phyloP scores from a whole-genome alignment of 2,113 vertebrate genomes.

The Chelonoidis abingdonii region DNA sequence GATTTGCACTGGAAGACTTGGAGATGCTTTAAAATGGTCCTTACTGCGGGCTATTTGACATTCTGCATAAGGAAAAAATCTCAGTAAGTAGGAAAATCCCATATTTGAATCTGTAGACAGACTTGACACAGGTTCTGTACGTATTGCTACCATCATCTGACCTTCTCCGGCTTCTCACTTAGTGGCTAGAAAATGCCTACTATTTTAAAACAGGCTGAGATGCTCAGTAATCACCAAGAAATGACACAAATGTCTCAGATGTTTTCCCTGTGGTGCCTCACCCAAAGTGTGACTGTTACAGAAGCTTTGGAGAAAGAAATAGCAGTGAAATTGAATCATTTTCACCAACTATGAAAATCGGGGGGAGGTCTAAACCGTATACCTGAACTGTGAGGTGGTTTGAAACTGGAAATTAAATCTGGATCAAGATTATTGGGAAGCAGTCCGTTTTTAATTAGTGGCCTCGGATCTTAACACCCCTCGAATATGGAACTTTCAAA shows the following conservation, averaged over 20 bases:
- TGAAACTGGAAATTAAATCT: not conserved
- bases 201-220: not conserved
- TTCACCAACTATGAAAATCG: not conserved
- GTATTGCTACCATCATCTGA: not conserved
- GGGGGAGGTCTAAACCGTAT: not conserved
- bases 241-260: constrained; percentile 34
- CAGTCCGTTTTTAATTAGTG: not conserved
- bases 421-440: not conserved
- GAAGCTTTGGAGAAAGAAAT: not conserved
- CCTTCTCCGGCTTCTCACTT: rapidly evolving
- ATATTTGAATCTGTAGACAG: not conserved
- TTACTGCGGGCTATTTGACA: constrained; percentile 30
- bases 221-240: rapidly evolving
- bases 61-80: not conserved
- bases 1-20: constrained; percentile 41
- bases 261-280: not conserved
- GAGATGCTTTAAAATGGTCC: not conserved
- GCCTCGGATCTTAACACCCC: not conserved
- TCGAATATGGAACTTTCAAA: not conserved
- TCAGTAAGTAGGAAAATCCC: constrained; percentile 28
- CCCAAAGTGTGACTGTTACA: constrained; percentile 35
- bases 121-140: not conserved
- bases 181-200: not conserved
- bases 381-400: not conserved
- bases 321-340: not conserved